These are phyloP conservation scores for Chrysolina haemoptera DNA, from an alignment of 2,888 invertebrate species.

Conservation along the genomic window DNA sequence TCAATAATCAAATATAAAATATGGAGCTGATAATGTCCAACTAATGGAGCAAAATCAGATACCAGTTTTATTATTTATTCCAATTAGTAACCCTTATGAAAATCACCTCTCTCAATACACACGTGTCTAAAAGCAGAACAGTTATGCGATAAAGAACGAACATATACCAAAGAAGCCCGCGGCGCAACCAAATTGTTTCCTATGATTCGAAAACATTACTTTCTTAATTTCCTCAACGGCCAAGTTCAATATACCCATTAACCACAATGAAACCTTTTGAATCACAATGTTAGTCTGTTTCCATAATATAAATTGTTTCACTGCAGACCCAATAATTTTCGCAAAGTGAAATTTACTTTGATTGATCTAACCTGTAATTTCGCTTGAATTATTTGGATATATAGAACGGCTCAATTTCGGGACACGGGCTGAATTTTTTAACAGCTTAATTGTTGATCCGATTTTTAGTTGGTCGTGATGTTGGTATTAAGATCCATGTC, in stretches of 20 bases:
- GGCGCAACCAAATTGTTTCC: conserved; percentile 29
- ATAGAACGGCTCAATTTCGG: conserved; percentile 24
- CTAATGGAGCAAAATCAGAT: background rate
- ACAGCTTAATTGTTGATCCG: conserved; percentile 13
- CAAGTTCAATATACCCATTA: conserved; percentile 47
- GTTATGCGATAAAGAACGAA: conserved; percentile 24
- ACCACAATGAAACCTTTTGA: conserved; percentile 33
- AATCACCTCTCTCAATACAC: background rate
- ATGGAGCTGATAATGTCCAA: background rate
- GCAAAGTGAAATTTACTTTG: conserved; percentile 36
- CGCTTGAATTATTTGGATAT: conserved; percentile 22
- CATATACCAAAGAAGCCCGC: conserved; percentile 8
- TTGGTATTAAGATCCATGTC: conserved; percentile 20
- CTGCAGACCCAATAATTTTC: conserved; percentile 15
- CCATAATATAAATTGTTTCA: conserved; percentile 30
- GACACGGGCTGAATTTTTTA: conserved; percentile 15
- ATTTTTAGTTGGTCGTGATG: conserved; percentile 25
- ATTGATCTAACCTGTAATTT: conserved; percentile 40
- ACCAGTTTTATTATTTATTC: background rate
- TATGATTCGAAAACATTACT: conserved; percentile 24
- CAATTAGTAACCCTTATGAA: conserved; percentile 9
- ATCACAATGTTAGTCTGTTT: conserved; percentile 37
- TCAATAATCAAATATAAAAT: background rate
- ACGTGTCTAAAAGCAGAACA: conserved; percentile 32
- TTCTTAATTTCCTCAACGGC: conserved; percentile 30